Evolutionary conservation across 2,888 invertebrate genomes (phyloP), one percentile per base, ranked within the genome.

Genomic region (Phymatocera aterrima): DNA sequence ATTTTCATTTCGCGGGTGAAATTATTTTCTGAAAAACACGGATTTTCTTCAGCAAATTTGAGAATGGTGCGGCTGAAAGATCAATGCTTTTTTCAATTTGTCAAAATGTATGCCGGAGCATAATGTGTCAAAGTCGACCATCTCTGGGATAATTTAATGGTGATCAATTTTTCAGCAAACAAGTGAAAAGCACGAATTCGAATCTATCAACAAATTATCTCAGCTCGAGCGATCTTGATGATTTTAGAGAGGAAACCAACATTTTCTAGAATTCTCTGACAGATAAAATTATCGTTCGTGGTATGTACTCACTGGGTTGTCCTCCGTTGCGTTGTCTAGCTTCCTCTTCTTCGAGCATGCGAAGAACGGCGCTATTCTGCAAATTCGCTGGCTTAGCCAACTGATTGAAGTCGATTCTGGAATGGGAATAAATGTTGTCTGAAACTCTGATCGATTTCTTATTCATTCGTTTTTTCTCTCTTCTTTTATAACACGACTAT

Each of bases 281-380:
- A 10, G 37, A 68, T 68, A 28, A 12, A 31, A 28, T 28, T 28
- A 31, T 8, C 48, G 28, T 46, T 37, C 46, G 34, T 46, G 24
- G 51, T 18, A 31, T 57, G 43, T 80, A 92, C 93, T 93, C 88
- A 94, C 95, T 93, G 85, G 93, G 93, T 89, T 92, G 92, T 86
- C 93, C 94, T 70, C 82, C 83, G 87, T 92, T 93, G 83, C 94
- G 92, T 89, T 93, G 94, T 85, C 94, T 92, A 83, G 92, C 91
- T 89, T 96, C 96, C 90, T 97, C 96, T 90, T 97, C 97, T 88
- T 96, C 96, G 80, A 97, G 93, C 94, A 97, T 96, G 82, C 95
- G 94, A 84, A 97, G 92, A 78, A 97, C 97, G 68, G 96, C 96
- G 70, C 97, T 97, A 91, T 96, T 96, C 87, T 96, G 96, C 86